These are phyloP conservation scores for Seladonia tumulorum DNA, from an alignment of 2,888 invertebrate species.

Conservation along the genomic window DNA sequence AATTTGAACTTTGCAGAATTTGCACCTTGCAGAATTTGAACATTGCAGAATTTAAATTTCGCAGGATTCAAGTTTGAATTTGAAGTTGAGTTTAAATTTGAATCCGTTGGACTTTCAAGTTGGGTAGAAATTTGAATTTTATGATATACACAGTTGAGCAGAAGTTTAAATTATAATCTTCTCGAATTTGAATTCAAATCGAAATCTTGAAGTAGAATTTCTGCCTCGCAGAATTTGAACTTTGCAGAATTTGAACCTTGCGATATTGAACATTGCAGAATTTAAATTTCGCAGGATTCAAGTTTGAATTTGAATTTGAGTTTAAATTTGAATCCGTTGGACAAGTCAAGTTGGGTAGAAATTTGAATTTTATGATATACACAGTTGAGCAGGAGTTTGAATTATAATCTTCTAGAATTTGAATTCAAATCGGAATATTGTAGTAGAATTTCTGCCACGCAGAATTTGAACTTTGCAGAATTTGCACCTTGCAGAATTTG, in stretches of 20 bases:
- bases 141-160: too few species aligned
- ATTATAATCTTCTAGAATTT: not conserved
- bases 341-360: too few species aligned
- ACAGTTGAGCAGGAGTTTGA: not conserved
- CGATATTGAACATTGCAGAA: not conserved
- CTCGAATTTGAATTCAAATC: too few species aligned
- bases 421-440: too few species aligned
- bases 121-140: too few species aligned
- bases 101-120: too few species aligned
- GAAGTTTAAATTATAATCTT: not conserved
- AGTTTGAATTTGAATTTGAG: not conserved
- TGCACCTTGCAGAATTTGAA: not conserved
- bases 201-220: too few species aligned
- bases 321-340: too few species aligned
- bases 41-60: too few species aligned
- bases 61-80: not conserved
- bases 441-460: too few species aligned
- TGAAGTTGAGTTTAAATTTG: not conserved
- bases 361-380: too few species aligned
- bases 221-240: not conserved
- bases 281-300: too few species aligned
- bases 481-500: not conserved
- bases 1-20: not conserved
- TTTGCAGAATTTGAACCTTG: not conserved
- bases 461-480: not conserved